Base-by-base conservation (phyloP, 2,888 invertebrate genomes). In the Omphaloscelis lunosa region DNA sequence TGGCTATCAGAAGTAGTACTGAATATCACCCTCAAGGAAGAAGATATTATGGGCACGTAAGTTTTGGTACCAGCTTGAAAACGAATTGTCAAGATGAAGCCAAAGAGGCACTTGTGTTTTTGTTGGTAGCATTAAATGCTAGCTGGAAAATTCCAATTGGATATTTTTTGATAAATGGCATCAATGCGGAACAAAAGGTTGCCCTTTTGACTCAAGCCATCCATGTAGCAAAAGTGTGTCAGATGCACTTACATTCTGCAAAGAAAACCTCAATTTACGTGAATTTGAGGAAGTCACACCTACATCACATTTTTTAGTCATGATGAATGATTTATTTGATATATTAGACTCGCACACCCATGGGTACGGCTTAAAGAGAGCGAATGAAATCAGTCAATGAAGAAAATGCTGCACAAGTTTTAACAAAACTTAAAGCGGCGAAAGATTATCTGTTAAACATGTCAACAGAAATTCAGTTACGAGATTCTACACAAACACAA, bases 81-180 rank as follows among this genome's bases (percentile, higher is more conserved):
- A 0, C n/a, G n/a, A n/a, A n/a, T n/a, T n/a, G n/a, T n/a, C n/a
- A n/a, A n/a, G n/a, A n/a, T n/a, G n/a, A n/a, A n/a, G n/a, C n/a
- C n/a, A n/a, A n/a, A n/a, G n/a, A n/a, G n/a, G n/a, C n/a, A n/a
- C n/a, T n/a, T n/a, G n/a, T n/a, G n/a, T n/a, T n/a, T n/a, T n/a
- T n/a, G n/a, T n/a, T n/a, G n/a, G n/a, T n/a, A n/a, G n/a, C n/a
- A n/a, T n/a, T n/a, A n/a, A n/a, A n/a, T n/a, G n/a, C n/a, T n/a
- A n/a, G n/a, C n/a, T n/a, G n/a, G n/a, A n/a, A n/a, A n/a, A n/a
- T n/a, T n/a, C n/a, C n/a, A n/a, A n/a, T n/a, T n/a, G n/a, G n/a
- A n/a, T 89, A 87, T 84, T 90, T 89, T 80, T 88, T 29, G 2
- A 76, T 88, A 2, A 75, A 84, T 58, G 83, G 88, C n/a, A 67